Conservation (phyloP, 2,888 invertebrate genomes). For the Craniophora ligustri region DNA sequence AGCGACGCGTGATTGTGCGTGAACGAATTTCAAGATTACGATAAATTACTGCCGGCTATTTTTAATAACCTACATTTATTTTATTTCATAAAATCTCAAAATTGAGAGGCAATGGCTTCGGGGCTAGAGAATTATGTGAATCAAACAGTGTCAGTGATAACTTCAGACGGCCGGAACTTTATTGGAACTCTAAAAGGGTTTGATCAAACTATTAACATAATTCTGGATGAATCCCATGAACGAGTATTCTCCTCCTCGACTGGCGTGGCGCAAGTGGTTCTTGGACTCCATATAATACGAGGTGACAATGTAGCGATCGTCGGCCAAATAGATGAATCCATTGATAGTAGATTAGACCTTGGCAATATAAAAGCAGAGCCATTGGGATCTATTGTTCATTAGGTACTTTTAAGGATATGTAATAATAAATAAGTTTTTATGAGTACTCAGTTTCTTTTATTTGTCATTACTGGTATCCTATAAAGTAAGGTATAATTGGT, state of each 20-base stretch:
- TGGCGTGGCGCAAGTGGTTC: slow-evolving; percentile 95
- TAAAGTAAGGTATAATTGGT: background rate
- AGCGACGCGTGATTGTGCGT: no score
- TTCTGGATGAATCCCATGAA: slow-evolving; percentile 99
- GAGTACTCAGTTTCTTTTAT: slow-evolving; percentile 25
- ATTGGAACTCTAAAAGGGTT: slow-evolving; percentile 99
- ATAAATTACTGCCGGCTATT: no score
- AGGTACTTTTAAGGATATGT: slow-evolving; percentile 79
- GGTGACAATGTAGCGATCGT: slow-evolving; percentile 99
- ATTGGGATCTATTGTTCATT: slow-evolving; percentile 94
- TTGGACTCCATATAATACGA: slow-evolving; percentile 98
- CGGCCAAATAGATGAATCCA: slow-evolving; percentile 94
- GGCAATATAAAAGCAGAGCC: slow-evolving; percentile 95
- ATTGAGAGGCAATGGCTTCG: slow-evolving; percentile 90
- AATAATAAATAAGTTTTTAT: slow-evolving; percentile 68
- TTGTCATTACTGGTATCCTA: background rate
- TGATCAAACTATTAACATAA: slow-evolving; percentile 99
- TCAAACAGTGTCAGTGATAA: slow-evolving; percentile 98
- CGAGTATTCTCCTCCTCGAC: slow-evolving; percentile 97
- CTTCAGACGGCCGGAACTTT: slow-evolving; percentile 98
- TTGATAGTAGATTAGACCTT: slow-evolving; percentile 94
- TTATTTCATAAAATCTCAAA: background rate
- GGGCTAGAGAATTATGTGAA: slow-evolving; percentile 96
- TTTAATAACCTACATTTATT: background rate
- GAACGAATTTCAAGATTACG: no score